phyloP scores from a whole-genome alignment of 1,140 invertebrate genomes.

The Venustaconcha ellipsiformis region DNA sequence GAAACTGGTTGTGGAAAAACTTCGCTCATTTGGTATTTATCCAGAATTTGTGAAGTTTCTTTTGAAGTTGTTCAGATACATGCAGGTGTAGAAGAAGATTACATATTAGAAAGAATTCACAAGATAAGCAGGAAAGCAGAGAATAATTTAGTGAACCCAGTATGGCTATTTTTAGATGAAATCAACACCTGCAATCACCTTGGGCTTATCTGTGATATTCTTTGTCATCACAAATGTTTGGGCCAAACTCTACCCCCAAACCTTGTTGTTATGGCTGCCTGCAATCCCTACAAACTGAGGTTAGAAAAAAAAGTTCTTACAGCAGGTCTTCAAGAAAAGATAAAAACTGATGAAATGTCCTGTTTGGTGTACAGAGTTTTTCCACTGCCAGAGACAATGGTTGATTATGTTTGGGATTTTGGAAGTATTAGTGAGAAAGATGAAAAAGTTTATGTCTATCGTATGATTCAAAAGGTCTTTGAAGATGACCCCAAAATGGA shows the following conservation, averaged over 20 bases:
- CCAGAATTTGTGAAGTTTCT: constrained; percentile 15
- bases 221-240: constrained; percentile 31
- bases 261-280: constrained; percentile 36
- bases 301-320: constrained; percentile 12
- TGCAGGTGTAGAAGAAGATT: constrained; percentile 22
- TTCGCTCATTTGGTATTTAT: constrained; percentile 50
- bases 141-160: not conserved
- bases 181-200: constrained; percentile 36
- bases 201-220: constrained; percentile 32
- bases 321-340: constrained; percentile 29
- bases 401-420: constrained; percentile 48
- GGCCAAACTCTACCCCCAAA: constrained; percentile 28
- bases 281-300: constrained; percentile 42
- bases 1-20: constrained; percentile 64
- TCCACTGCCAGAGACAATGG: constrained; percentile 36
- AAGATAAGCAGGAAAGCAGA: constrained; percentile 4
- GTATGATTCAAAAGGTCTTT: constrained; percentile 25
- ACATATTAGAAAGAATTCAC: constrained; percentile 9
- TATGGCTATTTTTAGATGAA: constrained; percentile 38
- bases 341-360: constrained; percentile 30
- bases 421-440: constrained; percentile 31
- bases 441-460: constrained; percentile 37
- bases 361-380: constrained; percentile 36
- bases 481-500: not conserved
- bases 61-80: constrained; percentile 34